Base-by-base conservation (phyloP, 2,888 invertebrate species). In the Octonoba sinensis region DNA sequence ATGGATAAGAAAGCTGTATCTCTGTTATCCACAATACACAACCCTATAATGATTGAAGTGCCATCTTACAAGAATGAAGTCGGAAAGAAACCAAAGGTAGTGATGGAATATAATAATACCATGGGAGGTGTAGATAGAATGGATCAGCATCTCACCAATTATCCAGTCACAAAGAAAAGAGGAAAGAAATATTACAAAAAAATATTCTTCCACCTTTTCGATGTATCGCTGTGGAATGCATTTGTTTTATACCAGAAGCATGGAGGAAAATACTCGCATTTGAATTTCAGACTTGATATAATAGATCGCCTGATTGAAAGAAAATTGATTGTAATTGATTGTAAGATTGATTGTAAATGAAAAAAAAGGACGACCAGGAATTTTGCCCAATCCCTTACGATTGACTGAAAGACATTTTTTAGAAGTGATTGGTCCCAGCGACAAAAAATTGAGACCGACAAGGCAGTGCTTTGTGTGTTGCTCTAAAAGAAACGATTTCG, bases 1-100 rank as follows among this genome's bases (percentile, higher is more conserved):
- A 44, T 51, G 20, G 75, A 65, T 47, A 76, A 82, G 36, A 76
- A 71, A 20, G 59, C 57, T 59, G 70, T 82, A 11, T 56, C 56
- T 20, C 71, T 82, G 0, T 11, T 69, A 49, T 57, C 44, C 24
- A 49, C 44, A 6, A 22, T 62, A 54, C 70, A 71, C 24, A 59
- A 57, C 44, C 22, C 71, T 36, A 44, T 51, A 71, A 51, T 49
- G 36, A 36, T 13, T 62, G 64, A 44, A 54, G 60, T 57, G 20
- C 12, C 46, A 11, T 15, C 18, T 36, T 36, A 15, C 13, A 22
- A 13, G n/a, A 13, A 60, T 47, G 47, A 60, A 27, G 24, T 44
- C n/a, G 6, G 27, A 27, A 60, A 60, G 24, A n/a, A n/a, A n/a
- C n/a, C n/a, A n/a, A n/a, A n/a, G n/a, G n/a, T n/a, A n/a, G n/a